Percentiles rank a stretch among this genome's conserved stretches.
Conservation (phyloP, 2,888 invertebrate genomes). For the Chrysolina oricalcia region DNA sequence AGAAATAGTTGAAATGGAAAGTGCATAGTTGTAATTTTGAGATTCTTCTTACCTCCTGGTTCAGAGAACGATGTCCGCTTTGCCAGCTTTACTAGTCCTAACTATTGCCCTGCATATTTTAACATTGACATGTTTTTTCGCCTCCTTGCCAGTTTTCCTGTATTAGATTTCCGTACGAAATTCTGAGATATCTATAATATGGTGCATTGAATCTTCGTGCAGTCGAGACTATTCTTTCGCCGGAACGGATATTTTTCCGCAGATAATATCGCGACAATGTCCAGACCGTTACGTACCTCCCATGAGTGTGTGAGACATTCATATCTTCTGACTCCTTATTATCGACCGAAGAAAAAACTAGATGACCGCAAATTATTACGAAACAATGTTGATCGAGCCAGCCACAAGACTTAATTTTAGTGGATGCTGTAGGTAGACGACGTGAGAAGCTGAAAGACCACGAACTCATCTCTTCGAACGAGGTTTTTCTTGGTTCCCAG, state of each 20-base stretch:
- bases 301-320: conserved; percentile 34
- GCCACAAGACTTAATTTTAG: conserved; percentile 14
- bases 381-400: neutral
- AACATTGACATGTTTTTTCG: no score
- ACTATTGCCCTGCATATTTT: no score
- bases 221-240: neutral
- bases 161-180: no score
- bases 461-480: conserved; percentile 3
- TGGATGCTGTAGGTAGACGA: conserved; percentile 35
- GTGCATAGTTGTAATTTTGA: no score
- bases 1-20: no score
- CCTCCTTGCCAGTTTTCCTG: no score
- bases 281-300: conserved; percentile 30
- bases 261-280: conserved; percentile 15
- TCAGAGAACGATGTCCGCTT: no score
- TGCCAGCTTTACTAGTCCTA: no score
- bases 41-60: no score
- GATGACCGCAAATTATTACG: conserved; percentile 8
- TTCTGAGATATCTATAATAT: no score
- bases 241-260: conserved; percentile 22
- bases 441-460: conserved; percentile 30
- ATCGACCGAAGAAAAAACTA: conserved; percentile 23
- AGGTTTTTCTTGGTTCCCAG: conserved; percentile 31
- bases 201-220: no score
- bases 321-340: conserved; percentile 7